Evolutionary conservation across 2,888 invertebrate genomes (phyloP), one percentile per base, ranked within the genome.

Genomic region (Salticus scenicus): DNA sequence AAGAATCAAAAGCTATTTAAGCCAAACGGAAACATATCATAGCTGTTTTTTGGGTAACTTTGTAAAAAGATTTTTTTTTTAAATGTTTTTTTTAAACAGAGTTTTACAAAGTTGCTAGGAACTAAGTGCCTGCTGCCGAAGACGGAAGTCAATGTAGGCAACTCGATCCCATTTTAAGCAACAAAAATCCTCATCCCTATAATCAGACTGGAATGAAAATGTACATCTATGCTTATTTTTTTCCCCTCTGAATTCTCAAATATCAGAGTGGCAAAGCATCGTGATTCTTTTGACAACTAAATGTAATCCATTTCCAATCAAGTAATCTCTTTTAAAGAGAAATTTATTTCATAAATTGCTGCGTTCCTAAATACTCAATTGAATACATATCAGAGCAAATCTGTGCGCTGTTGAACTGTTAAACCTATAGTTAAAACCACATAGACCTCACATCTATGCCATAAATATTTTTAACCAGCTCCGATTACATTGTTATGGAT

Each of bases 101-200:
- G 85, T 86, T 86, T 86, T 86, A 86, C 85, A 86, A 86, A 86
- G 85, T 86, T 86, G 85, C 85, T 86, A 86, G 85, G 85, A 86
- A 86, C 85, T 80, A 86, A 86, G 85, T 86, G 85, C 85, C 85
- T 86, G 85, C 85, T 86, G 76, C 80, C 80, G 80, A 86, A 69
- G 84, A 80, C 76, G 85, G 77, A 86, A 71, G 85, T 86, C 79
- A 86, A 80, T 86, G 85, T 86, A 86, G 85, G 85, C 85, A 86
- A 86, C 85, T 86, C 85, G 77, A 86, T 86, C 85, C 77, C 83
- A 73, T 83, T 83, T 82, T 66, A 72, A 83, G 83, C 83, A 83
- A 83, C 83, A 77, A 67, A n/a, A 79, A 64, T 70, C 77, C 81
- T 81, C 27, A 33, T 73, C 77, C 83, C 51, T 42, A 41, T 77